Evolutionary conservation across 2,113 vertebrate genomes (phyloP).

Genomic region (Gallinago undulata): DNA sequence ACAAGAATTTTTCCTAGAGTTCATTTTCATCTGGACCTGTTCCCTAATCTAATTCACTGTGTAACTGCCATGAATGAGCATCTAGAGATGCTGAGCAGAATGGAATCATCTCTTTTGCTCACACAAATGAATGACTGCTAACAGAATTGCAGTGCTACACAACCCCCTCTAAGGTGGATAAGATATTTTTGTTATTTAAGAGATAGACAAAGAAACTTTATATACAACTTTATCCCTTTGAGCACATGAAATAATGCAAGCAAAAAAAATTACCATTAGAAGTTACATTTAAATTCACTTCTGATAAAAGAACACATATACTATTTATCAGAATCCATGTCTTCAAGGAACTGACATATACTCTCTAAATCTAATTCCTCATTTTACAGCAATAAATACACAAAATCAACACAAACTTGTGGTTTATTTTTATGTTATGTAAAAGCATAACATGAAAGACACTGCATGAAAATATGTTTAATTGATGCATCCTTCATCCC

Average conservation of each 20-base stretch:
- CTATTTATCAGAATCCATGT: background rate
- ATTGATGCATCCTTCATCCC: background rate
- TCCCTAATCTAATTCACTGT: background rate
- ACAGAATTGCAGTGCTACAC: background rate
- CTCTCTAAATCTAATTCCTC: background rate
- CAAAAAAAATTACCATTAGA: background rate
- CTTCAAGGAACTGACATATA: background rate
- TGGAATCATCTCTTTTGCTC: background rate
- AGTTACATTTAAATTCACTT: background rate
- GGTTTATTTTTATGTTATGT: background rate
- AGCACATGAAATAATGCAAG: background rate
- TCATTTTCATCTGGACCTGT: background rate
- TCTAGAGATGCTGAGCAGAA: background rate
- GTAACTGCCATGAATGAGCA: background rate
- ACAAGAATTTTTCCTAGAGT: background rate
- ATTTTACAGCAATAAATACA: background rate
- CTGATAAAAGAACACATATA: background rate
- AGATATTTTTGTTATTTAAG: background rate
- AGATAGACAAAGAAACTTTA: background rate
- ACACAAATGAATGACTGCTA: background rate
- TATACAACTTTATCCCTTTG: background rate
- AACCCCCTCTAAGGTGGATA: background rate
- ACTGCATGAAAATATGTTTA: background rate
- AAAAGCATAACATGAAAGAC: background rate
- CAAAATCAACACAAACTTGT: background rate